Conservation (phyloP, 2,113 vertebrate genomes). For the Sebastes fasciatus region DNA sequence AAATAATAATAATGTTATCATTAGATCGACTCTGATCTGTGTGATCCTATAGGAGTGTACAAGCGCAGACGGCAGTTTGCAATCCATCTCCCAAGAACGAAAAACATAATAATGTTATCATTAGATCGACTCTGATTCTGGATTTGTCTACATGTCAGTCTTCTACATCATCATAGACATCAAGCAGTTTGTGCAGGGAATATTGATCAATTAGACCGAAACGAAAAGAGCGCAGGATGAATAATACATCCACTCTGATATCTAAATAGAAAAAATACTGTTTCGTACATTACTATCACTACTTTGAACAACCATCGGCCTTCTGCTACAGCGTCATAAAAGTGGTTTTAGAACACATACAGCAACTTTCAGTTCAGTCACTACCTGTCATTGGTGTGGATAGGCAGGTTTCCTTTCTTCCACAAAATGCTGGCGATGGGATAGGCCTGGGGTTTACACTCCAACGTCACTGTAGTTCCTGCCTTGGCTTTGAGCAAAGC, state of each 20-base stretch:
- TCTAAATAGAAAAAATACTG: too few relatives aligned
- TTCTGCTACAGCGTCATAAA: not conserved
- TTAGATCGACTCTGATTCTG: constrained; percentile 17
- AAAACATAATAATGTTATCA: constrained; percentile 17
- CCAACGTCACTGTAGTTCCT: constrained; percentile 90
- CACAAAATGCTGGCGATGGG: constrained; percentile 89
- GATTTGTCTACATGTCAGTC: not conserved
- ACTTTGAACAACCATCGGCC: not conserved
- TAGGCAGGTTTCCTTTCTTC: constrained; percentile 89
- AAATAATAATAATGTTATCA: constrained; percentile 12
- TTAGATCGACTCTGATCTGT: constrained; percentile 15
- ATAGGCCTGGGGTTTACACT: constrained; percentile 92
- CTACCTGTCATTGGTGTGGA: constrained; percentile 90
- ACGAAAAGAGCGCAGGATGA: not conserved
- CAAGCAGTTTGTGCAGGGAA: not conserved
- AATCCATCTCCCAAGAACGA: not conserved
- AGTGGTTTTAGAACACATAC: not conserved
- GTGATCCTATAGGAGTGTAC: constrained; percentile 80
- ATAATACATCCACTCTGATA: too few relatives aligned
- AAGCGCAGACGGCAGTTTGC: constrained; percentile 40
- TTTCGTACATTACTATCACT: too few relatives aligned
- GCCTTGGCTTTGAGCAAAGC: constrained; percentile 89
- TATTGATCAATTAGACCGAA: constrained; percentile 17
- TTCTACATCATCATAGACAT: not conserved
- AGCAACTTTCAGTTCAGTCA: not conserved